These are phyloP conservation scores for Ploceus nigricollis DNA, from an alignment of 2,113 vertebrate species.

Conservation along the genomic window DNA sequence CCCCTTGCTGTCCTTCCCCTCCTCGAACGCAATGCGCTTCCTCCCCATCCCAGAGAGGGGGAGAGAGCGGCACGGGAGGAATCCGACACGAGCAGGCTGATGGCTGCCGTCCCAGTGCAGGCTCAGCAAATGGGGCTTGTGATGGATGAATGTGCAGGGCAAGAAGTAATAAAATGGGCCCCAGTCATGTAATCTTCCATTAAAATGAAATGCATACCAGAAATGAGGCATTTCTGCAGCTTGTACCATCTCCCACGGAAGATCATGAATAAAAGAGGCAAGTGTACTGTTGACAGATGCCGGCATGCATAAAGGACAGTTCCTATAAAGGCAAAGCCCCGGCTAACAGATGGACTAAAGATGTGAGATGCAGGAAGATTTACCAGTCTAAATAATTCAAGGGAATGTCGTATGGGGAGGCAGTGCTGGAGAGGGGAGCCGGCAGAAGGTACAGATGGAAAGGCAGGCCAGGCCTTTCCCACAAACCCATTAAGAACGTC, in stretches of 20 bases:
- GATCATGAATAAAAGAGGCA: slow-evolving; percentile 77
- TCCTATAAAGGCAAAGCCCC: slow-evolving; percentile 75
- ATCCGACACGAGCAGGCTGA: slow-evolving; percentile 39
- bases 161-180: slow-evolving; percentile 75
- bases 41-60: not conserved
- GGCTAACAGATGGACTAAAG: slow-evolving; percentile 83
- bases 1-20: slow-evolving; percentile 12
- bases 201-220: slow-evolving; percentile 77
- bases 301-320: slow-evolving; percentile 77
- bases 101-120: slow-evolving; percentile 53
- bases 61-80: slow-evolving; percentile 10
- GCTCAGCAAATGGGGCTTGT: slow-evolving; percentile 65
- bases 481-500: slow-evolving; percentile 77
- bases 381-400: slow-evolving; percentile 82
- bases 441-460: slow-evolving; percentile 82
- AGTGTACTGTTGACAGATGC: slow-evolving; percentile 78
- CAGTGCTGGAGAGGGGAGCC: slow-evolving; percentile 69
- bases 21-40: not conserved
- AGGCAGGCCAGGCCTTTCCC: slow-evolving; percentile 79
- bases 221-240: slow-evolving; percentile 71
- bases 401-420: slow-evolving; percentile 77
- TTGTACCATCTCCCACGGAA: slow-evolving; percentile 72
- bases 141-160: slow-evolving; percentile 70
- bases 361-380: slow-evolving; percentile 82
- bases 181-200: slow-evolving; percentile 75